Evolutionary conservation across 2,888 invertebrate genomes (phyloP).

Genomic region (Archips xylosteana): DNA sequence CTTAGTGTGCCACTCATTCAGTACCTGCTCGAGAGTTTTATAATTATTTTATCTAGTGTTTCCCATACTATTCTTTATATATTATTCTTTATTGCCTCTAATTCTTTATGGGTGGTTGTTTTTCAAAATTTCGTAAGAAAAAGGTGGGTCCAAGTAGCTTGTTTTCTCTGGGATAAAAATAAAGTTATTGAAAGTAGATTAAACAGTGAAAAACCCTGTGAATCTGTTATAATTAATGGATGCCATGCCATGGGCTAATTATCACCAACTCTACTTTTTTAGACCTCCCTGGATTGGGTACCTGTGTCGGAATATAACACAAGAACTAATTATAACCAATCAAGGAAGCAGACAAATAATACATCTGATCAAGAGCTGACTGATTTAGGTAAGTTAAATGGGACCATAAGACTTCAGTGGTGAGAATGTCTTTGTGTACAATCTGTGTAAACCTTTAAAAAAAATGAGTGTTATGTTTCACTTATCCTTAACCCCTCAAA

Average conservation of each 20-base stretch:
- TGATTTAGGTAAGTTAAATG: conserved; percentile 73
- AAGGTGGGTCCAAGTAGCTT: conserved; percentile 62
- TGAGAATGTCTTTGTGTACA: not conserved
- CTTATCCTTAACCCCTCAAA: not conserved
- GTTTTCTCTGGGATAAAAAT: not conserved
- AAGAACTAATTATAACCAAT: conserved; percentile 77
- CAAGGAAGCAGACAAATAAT: conserved; percentile 80
- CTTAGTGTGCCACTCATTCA: conserved; percentile 26
- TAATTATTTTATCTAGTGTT: conserved; percentile 12
- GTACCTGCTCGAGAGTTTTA: conserved; percentile 23
- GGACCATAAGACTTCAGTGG: not conserved
- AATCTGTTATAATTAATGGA: not conserved
- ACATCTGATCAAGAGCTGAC: conserved; percentile 79
- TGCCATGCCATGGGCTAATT: not conserved
- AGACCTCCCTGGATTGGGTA: conserved; percentile 84
- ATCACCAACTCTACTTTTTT: conserved; percentile 55
- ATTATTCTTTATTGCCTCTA: conserved; percentile 40
- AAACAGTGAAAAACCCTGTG: not conserved
- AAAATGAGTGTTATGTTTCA: conserved; percentile 5
- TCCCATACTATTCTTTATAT: conserved; percentile 20
- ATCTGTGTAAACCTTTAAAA: not conserved
- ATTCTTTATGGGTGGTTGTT: conserved; percentile 79
- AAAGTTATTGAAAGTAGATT: not conserved
- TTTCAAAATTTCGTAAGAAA: conserved; percentile 76
- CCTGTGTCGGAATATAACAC: conserved; percentile 82